Evolutionary conservation across 2,113 vertebrate species (phyloP).

Genomic region (Cranoglanis bouderius): DNA sequence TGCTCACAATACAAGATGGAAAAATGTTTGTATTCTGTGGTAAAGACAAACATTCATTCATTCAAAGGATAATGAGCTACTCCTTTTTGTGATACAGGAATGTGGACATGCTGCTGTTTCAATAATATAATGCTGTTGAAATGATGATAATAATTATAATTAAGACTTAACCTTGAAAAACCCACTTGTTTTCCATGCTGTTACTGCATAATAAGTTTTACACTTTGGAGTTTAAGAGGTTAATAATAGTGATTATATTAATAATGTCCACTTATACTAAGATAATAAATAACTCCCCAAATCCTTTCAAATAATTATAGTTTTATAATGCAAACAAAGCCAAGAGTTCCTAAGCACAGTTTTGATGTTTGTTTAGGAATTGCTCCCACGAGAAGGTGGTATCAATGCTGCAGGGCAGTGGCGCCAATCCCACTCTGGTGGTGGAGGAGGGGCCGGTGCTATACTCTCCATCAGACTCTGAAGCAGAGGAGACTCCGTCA

Average conservation of each 20-base stretch:
- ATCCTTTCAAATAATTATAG: background rate
- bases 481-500: conserved; percentile 74
- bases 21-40: background rate
- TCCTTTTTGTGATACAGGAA: background rate
- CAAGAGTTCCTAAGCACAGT: background rate
- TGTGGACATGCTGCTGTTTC: background rate
- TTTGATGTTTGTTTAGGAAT: conserved; percentile 74
- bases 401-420: conserved; percentile 98
- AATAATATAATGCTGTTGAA: background rate
- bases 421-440: conserved; percentile 92
- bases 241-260: background rate
- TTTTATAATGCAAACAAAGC: background rate
- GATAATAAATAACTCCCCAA: background rate
- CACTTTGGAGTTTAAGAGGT: background rate
- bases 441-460: conserved; percentile 89
- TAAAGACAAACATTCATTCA: background rate
- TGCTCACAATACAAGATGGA: background rate
- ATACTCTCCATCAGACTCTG: conserved; percentile 80
- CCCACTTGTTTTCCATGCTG: background rate
- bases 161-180: background rate
- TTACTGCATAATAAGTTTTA: background rate
- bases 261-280: background rate
- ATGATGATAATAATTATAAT: background rate
- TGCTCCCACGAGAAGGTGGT: conserved; percentile 99
- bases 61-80: background rate